Evolutionary conservation across 2,888 invertebrate species (phyloP), one percentile per base, ranked within the genome.

Genomic region (Hemaris fuciformis): DNA sequence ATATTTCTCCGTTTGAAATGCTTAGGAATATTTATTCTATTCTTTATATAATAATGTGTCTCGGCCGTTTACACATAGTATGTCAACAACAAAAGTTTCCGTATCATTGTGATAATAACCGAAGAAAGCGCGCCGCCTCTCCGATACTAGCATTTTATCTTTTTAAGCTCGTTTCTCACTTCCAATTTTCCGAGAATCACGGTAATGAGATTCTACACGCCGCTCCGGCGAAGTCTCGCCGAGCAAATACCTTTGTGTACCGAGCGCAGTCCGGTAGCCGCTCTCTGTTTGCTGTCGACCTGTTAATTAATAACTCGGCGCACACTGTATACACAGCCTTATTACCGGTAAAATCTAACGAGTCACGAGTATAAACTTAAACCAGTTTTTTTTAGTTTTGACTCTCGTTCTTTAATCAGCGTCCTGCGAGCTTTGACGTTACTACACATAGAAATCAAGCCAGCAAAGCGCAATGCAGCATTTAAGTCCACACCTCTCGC

Each of bases 271-370:
- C 84, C 91, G 76, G 91, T 91, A 92, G 91, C 91, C 82, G 80
- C 83, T 79, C 82, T 81, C 86, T 91, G 89, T 91, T 92, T 92
- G 86, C 90, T 91, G 91, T 91, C 91, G 90, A 92, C 88, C 88
- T 91, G 91, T 88, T 92, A 92, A 92, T 92, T 92, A 92, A 92
- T 91, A 91, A 92, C 91, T 81, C 89, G 89, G 83, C 82, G 88
- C 79, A 79, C 84, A 79, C 77, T 91, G 89, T 91, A 81, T 91
- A 88, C 91, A 88, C 89, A 89, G 89, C 91, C 91, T 92, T 92
- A 92, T 92, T 92, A 91, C 91, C 81, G 83, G 91, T 91, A 91
- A 89, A 90, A 92, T 91, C 89, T 90, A 88, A 91, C 91, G 84
- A 90, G 89, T 91, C 91, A 92, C 91, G 91, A 90, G 88, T 83